phyloP scores from a whole-genome alignment of 2,888 invertebrate species.

The Ceriagrion tenellum region DNA sequence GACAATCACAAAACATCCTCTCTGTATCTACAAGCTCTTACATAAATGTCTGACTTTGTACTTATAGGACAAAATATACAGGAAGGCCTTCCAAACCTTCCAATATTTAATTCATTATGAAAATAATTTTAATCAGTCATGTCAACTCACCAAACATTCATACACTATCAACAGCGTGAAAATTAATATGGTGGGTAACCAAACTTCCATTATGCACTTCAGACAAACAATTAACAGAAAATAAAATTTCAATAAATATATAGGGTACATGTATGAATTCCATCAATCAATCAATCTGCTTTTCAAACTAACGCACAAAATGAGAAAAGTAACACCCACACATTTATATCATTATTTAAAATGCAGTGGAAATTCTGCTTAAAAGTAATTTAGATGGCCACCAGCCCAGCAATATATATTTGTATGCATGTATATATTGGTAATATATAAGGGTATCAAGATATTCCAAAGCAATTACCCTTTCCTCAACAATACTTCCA shows the following conservation, averaged over 20 bases:
- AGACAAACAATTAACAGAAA: constrained; percentile 44
- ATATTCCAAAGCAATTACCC: constrained; percentile 32
- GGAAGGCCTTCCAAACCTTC: constrained; percentile 43
- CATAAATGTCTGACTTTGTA: constrained; percentile 62
- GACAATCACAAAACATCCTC: constrained; percentile 66
- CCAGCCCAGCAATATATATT: constrained; percentile 36
- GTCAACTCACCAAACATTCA: constrained; percentile 65
- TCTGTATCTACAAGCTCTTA: constrained; percentile 66
- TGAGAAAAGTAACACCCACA: constrained; percentile 62
- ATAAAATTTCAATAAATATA: constrained; percentile 40
- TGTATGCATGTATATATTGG: constrained; percentile 5
- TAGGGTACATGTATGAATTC: constrained; percentile 47
- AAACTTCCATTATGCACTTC: constrained; percentile 53
- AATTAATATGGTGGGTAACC: constrained; percentile 46
- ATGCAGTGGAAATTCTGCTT: constrained; percentile 66
- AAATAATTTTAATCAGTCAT: constrained; percentile 68
- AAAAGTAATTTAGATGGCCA: constrained; percentile 32
- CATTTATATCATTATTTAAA: constrained; percentile 49
- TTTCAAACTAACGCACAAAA: constrained; percentile 54
- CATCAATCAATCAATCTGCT: constrained; percentile 61
- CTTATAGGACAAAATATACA: constrained; percentile 67
- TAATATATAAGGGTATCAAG: constrained; percentile 10
- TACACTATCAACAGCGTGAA: constrained; percentile 53
- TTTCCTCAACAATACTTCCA: constrained; percentile 46
- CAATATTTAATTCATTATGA: constrained; percentile 57